Base-by-base conservation (phyloP, 2,113 vertebrate species). In the Cygnus atratus region DNA sequence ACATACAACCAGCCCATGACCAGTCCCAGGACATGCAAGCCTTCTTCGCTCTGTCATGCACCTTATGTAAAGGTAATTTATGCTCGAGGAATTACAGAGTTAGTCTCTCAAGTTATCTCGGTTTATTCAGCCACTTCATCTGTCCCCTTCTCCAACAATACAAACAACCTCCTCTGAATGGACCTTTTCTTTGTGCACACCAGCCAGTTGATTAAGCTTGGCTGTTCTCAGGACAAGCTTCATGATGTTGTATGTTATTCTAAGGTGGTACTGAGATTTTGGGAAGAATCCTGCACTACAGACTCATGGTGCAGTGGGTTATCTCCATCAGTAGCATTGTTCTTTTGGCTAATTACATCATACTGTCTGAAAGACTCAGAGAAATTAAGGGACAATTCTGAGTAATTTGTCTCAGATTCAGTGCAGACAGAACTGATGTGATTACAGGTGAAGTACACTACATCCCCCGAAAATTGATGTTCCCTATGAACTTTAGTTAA, bases 11-110 rank as follows among this genome's bases (percentile, higher is more conserved):
- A 65, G 84, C 70, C 9, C 12, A 2, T 61, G 74, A 28, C 21
- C 6, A 8, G 15, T n/a, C 18, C 22, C 0, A 0, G 25, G 11
- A 19, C 3, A 67, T 10, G 19, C 2, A 7, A 57, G 6, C 44
- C 20, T 80, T 7, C 43, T 92, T 72, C 83, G 28, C 6, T 11
- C 22, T 29, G 39, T 13, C 48, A 35, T 5, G 50, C 5, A 29
- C 11, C 13, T 61, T 29, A 62, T 35, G 17, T 54, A 29, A 86
- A 80, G 63, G 33, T 43, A 33, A 65, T 73, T 86, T 10, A 6
- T 20, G 5, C 24, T 59, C 24, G 14, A 52, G 67, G 17, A 50
- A 83, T 46, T 26, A 58, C 5, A 18, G n/a, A 79, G 22, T 65
- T 61, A 54, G 18, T 22, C 10, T 61, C 43, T 67, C 37, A 50